A percentile compares a stretch with the other conserved stretches of the same genome.
These are phyloP conservation scores for Huso huso DNA, from an alignment of 2,797 vertebrate genomes.

Conservation along the genomic window DNA sequence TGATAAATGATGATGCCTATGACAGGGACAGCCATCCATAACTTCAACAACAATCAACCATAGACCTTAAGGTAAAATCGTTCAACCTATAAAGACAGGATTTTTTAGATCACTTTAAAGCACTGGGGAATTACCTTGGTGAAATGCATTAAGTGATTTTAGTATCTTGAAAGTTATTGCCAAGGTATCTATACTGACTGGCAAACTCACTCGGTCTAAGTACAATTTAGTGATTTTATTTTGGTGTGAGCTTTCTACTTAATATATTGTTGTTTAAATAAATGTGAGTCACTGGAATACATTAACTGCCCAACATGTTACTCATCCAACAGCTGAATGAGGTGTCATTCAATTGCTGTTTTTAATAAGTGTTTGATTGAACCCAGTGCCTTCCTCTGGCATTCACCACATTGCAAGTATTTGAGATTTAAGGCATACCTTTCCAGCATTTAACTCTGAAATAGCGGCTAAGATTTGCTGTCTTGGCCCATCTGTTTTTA, in stretches of 20 bases:
- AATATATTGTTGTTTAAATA: neutral
- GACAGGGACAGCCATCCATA: neutral
- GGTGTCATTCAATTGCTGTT: too few species aligned
- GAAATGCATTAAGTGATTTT: too few species aligned
- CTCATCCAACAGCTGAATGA: too few species aligned
- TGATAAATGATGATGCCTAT: too few species aligned
- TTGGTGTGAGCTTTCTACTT: neutral
- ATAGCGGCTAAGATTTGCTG: constrained; percentile 95
- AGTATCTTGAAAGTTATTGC: too few species aligned
- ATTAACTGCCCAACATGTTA: too few species aligned
- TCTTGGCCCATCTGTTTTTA: constrained; percentile 90
- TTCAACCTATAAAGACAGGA: neutral
- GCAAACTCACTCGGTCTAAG: too few species aligned
- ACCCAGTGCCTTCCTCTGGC: neutral
- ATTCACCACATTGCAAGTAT: neutral
- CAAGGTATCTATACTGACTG: too few species aligned
- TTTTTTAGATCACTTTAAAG: neutral
- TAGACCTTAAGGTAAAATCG: too few species aligned
- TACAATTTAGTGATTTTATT: too few species aligned
- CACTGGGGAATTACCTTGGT: neutral
- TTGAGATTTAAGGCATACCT: constrained; percentile 53
- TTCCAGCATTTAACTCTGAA: constrained; percentile 95
- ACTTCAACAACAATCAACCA: too few species aligned
- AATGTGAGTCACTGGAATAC: too few species aligned
- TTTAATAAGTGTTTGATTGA: neutral